Percentiles rank a stretch among this genome's conserved stretches.
These are phyloP conservation scores for Xestia ashworthii DNA, from an alignment of 2,888 invertebrate genomes.

Conservation along the genomic window DNA sequence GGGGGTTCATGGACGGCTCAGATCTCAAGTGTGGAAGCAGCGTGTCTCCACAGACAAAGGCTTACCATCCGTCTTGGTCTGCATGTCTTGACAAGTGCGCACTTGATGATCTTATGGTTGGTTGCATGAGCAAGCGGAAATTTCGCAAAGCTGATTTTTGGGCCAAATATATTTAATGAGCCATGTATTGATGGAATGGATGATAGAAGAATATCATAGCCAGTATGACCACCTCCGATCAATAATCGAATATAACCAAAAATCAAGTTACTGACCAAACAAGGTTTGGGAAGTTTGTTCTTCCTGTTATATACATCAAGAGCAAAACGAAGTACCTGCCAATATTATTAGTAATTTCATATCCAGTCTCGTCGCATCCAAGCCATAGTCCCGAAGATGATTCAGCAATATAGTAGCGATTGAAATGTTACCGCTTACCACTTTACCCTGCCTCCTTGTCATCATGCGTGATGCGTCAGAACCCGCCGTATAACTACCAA, in stretches of 20 bases:
- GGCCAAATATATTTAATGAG: too few species aligned
- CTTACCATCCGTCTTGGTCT: too few species aligned
- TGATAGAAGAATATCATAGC: too few species aligned
- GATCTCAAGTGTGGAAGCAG: too few species aligned
- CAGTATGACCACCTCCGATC: not conserved
- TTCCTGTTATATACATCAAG: not conserved
- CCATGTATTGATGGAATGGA: too few species aligned
- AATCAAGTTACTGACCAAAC: not conserved
- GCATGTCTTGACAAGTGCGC: too few species aligned
- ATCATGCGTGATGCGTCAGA: slow-evolving; percentile 66
- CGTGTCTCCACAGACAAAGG: too few species aligned
- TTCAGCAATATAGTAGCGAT: slow-evolving; percentile 73
- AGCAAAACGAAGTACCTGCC: not conserved
- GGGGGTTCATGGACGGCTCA: too few species aligned
- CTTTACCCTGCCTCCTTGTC: slow-evolving; percentile 70
- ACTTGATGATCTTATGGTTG: too few species aligned
- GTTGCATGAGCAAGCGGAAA: too few species aligned
- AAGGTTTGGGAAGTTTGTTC: not conserved
- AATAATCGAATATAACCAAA: not conserved
- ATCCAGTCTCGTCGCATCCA: slow-evolving; percentile 58
- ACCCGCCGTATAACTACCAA: slow-evolving; percentile 63
- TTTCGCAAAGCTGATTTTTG: too few species aligned
- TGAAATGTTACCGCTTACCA: slow-evolving; percentile 75
- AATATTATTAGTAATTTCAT: slow-evolving; percentile 19
- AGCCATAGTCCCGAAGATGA: slow-evolving; percentile 68